phyloP scores from a whole-genome alignment of 2,113 vertebrate species.

The Lota lota region DNA sequence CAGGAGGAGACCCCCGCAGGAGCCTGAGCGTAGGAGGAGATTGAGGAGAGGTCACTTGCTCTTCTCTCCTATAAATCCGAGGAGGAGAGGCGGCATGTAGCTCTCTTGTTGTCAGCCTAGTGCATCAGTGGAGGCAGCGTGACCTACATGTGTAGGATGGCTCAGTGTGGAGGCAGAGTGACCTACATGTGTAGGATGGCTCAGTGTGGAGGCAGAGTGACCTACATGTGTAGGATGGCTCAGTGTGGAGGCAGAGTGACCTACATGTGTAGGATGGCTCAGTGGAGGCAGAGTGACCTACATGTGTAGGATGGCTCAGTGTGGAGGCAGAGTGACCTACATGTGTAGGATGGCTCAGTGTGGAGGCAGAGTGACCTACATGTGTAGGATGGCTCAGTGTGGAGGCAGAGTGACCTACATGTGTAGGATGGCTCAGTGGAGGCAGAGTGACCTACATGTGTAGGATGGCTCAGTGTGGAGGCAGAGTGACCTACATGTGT shows the following conservation, averaged over 20 bases:
- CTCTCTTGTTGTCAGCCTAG: conserved; percentile 22
- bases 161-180: too few relatives aligned
- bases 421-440: not conserved
- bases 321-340: too few relatives aligned
- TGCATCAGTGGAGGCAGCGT: conserved; percentile 7
- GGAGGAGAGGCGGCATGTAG: conserved; percentile 22
- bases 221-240: conserved; percentile 3
- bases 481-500: too few relatives aligned
- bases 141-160: conserved; percentile 4
- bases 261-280: conserved; percentile 3
- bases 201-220: too few relatives aligned
- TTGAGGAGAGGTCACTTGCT: conserved; percentile 34
- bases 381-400: conserved; percentile 3
- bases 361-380: too few relatives aligned
- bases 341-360: conserved; percentile 4
- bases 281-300: too few relatives aligned
- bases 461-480: not conserved
- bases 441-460: too few relatives aligned
- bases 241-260: too few relatives aligned
- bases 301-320: conserved; percentile 3
- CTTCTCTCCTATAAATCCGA: conserved; percentile 49
- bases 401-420: too few relatives aligned
- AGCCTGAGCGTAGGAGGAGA: conserved; percentile 10
- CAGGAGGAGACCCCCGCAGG: not conserved
- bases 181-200: conserved; percentile 4